These are phyloP conservation scores for Perca fluviatilis DNA, from an alignment of 2,113 vertebrate species.

Conservation along the genomic window DNA sequence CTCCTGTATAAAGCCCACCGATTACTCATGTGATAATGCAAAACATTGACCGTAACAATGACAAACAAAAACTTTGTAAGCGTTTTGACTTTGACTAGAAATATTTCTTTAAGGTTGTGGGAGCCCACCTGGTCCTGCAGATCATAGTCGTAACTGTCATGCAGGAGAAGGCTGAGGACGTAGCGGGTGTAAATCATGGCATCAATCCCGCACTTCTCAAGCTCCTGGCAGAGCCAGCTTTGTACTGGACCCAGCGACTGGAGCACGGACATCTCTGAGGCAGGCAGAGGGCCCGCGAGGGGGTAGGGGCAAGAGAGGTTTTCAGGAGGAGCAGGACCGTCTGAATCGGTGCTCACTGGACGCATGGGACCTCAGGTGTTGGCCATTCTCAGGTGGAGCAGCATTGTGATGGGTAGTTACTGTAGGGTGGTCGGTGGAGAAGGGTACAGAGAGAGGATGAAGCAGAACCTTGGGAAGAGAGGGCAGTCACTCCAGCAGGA, in stretches of 20 bases:
- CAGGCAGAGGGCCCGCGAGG: constrained; percentile 87
- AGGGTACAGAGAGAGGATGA: constrained; percentile 71
- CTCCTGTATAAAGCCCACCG: background rate
- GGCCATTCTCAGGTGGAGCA: constrained; percentile 88
- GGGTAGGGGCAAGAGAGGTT: constrained; percentile 89
- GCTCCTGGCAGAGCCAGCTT: constrained; percentile 99
- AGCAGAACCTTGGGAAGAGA: constrained; percentile 85
- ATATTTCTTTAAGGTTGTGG: background rate
- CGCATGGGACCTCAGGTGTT: constrained; percentile 95
- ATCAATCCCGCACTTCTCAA: constrained; percentile 99
- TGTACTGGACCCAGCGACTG: constrained; percentile 98
- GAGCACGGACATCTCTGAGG: constrained; percentile 97
- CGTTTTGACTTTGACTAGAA: background rate
- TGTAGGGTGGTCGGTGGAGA: constrained; percentile 57
- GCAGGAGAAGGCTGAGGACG: constrained; percentile 98
- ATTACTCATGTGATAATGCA: background rate
- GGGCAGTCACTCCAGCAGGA: constrained; percentile 91
- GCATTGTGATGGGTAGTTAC: constrained; percentile 86
- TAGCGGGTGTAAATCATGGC: constrained; percentile 99
- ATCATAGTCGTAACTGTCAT: constrained; percentile 98
- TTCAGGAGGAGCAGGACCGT: constrained; percentile 94
- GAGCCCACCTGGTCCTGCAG: constrained; percentile 96
- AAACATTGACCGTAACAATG: background rate
- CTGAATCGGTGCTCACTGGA: constrained; percentile 91
- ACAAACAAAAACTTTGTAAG: background rate